These are phyloP conservation scores for Pampusana beccarii DNA, from an alignment of 2,113 vertebrate genomes.

Conservation along the genomic window DNA sequence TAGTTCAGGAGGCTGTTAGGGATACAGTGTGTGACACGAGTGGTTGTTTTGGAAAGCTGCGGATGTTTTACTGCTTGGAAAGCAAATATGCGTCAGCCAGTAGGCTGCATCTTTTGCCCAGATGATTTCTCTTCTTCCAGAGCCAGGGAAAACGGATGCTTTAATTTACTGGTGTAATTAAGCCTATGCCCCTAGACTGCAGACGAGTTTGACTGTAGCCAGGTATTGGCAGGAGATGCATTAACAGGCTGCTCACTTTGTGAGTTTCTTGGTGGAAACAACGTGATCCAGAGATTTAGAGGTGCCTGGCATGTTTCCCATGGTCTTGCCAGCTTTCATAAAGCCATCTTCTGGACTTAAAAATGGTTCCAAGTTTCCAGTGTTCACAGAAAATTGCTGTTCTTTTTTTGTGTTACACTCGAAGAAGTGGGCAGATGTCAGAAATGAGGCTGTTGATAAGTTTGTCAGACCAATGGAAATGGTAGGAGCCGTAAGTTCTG, in stretches of 20 bases:
- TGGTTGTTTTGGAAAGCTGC: not conserved
- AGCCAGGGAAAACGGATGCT: not conserved
- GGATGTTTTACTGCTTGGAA: not conserved
- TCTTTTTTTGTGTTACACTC: not conserved
- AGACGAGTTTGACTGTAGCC: not conserved
- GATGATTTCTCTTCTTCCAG: not conserved
- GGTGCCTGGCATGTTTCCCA: not conserved
- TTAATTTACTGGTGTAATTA: slow-evolving; percentile 7
- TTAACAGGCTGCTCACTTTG: not conserved
- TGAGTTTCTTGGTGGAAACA: not conserved
- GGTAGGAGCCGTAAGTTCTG: not conserved
- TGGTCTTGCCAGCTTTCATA: not conserved
- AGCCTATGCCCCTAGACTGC: not conserved
- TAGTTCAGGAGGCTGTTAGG: not conserved
- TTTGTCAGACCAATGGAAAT: not conserved
- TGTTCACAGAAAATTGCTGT: not conserved
- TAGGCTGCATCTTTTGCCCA: not conserved
- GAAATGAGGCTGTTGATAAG: not conserved
- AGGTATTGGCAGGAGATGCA: not conserved
- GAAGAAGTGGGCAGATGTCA: not conserved
- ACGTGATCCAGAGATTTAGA: not conserved
- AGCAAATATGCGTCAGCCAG: not conserved
- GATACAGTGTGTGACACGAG: not conserved
- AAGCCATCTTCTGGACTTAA: not conserved
- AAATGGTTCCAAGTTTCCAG: not conserved